Conservation (phyloP, 1,140 invertebrate species). For the Papilio dardanus region DNA sequence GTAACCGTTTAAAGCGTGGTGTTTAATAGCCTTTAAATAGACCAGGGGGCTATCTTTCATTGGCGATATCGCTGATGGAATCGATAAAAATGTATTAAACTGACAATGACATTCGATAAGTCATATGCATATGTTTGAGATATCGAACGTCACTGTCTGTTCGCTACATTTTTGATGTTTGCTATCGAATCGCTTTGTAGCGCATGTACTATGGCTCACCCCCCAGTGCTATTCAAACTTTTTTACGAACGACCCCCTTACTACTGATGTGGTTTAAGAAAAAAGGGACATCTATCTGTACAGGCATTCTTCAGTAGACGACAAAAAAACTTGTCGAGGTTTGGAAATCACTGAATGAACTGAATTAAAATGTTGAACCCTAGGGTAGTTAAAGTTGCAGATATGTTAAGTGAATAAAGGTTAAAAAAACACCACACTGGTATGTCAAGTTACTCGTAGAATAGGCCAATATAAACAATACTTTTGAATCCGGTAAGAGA, state of each 20-base stretch:
- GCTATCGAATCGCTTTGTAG: too few relatives aligned
- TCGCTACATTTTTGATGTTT: too few relatives aligned
- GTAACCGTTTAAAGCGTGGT: constrained; percentile 33
- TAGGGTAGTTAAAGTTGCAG: too few relatives aligned
- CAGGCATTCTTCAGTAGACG: background rate
- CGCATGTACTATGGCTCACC: too few relatives aligned
- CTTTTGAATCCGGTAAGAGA: constrained; percentile 35
- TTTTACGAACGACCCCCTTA: background rate
- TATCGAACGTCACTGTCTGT: too few relatives aligned
- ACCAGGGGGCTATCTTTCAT: too few relatives aligned
- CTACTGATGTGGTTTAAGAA: background rate
- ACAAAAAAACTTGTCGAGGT: background rate
- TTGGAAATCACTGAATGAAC: background rate
- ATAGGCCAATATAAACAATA: constrained; percentile 42
- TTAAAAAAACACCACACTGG: constrained; percentile 12
- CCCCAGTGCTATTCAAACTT: background rate
- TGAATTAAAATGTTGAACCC: too few relatives aligned
- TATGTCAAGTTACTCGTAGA: constrained; percentile 45
- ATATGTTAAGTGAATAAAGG: too few relatives aligned
- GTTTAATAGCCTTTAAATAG: background rate
- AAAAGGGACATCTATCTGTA: background rate
- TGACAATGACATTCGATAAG: too few relatives aligned
- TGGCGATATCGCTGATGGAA: too few relatives aligned
- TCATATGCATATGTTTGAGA: too few relatives aligned
- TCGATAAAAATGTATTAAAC: too few relatives aligned